phyloP scores from a whole-genome alignment of 2,113 vertebrate species.

The Blennius ocellaris region DNA sequence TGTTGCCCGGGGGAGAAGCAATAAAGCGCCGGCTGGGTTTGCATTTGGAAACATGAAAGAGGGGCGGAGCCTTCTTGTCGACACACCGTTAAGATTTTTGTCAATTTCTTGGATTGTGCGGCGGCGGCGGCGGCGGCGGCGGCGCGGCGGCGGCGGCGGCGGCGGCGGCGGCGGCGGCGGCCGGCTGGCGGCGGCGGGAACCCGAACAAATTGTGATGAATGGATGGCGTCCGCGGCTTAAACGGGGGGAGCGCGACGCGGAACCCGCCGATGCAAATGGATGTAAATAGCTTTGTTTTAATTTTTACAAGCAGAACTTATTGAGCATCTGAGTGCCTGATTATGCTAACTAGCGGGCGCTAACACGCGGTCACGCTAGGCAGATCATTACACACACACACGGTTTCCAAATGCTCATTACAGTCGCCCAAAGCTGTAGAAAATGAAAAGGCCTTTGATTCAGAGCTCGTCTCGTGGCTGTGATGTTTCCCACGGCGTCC shows the following conservation, averaged over 20 bases:
- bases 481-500: conserved; percentile 26
- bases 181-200: conserved; percentile 18
- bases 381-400: conserved; percentile 19
- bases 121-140: background rate
- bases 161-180: too few species aligned
- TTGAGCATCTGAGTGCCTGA: conserved; percentile 46
- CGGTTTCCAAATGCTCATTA: conserved; percentile 24
- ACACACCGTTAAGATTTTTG: too few species aligned
- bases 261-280: conserved; percentile 54
- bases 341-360: conserved; percentile 48
- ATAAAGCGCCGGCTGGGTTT: background rate
- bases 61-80: too few species aligned
- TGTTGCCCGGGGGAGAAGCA: background rate
- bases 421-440: conserved; percentile 5
- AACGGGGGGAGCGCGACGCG: conserved; percentile 39
- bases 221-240: conserved; percentile 36
- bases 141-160: too few species aligned
- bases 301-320: conserved; percentile 53
- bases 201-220: conserved; percentile 65
- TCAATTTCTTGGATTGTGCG: conserved; percentile 17
- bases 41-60: background rate
- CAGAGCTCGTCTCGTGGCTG: background rate
- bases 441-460: conserved; percentile 30
- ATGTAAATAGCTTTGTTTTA: conserved; percentile 70
- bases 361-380: conserved; percentile 26